Conservation (phyloP, 2,797 vertebrate genomes). For the Scleropages formosus region DNA sequence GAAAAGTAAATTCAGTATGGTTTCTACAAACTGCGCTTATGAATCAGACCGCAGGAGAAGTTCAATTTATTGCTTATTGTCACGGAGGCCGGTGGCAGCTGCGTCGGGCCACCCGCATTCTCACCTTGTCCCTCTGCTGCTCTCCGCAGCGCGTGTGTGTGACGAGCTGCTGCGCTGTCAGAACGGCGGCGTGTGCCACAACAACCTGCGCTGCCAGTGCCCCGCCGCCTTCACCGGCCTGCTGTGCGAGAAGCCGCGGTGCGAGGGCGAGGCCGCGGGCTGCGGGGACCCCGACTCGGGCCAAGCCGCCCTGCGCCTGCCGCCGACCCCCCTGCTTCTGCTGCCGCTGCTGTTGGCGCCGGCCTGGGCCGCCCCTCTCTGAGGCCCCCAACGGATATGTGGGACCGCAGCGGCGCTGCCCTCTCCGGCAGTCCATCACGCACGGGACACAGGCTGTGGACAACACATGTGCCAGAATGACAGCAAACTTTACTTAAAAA, state of each 20-base stretch:
- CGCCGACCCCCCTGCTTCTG: conserved; percentile 34
- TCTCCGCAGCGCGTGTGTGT: conserved; percentile 83
- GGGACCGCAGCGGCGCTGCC: conserved; percentile 50
- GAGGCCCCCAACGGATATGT: conserved; percentile 39
- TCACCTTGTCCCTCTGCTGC: conserved; percentile 45
- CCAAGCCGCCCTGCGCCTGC: conserved; percentile 42
- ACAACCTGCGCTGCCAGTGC: conserved; percentile 86
- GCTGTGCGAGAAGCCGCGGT: conserved; percentile 86
- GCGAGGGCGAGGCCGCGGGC: conserved; percentile 78
- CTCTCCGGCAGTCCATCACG: conserved; percentile 58
- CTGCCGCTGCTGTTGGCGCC: conserved; percentile 56
- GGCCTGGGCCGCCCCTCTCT: conserved; percentile 60
- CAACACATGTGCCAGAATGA: conserved; percentile 58
- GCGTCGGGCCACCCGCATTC: conserved; percentile 20
- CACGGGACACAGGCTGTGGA: conserved; percentile 53
- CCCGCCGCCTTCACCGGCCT: conserved; percentile 79
- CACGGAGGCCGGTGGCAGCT: too few species aligned
- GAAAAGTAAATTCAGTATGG: too few species aligned
- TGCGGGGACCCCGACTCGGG: conserved; percentile 68
- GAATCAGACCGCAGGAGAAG: background rate
- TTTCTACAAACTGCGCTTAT: background rate
- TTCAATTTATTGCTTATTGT: too few species aligned
- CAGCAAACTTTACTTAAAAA: conserved; percentile 53
- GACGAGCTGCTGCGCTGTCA: conserved; percentile 94
- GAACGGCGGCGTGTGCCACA: conserved; percentile 89